phyloP scores from a whole-genome alignment of 2,888 invertebrate genomes.

The Endotricha flammealis region DNA sequence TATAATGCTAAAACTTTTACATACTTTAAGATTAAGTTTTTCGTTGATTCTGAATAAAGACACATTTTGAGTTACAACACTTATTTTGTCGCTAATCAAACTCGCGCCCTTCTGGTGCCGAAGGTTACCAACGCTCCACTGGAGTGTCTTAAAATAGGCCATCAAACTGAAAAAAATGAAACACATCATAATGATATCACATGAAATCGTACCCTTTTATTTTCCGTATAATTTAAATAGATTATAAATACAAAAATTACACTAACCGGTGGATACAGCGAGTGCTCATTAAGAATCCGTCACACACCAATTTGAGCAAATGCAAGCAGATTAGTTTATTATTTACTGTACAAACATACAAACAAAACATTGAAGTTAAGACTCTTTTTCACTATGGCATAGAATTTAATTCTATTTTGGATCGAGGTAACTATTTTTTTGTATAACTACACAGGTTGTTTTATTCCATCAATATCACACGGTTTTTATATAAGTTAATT shows the following conservation, averaged over 20 bases:
- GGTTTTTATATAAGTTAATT: constrained; percentile 35
- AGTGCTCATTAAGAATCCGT: constrained; percentile 39
- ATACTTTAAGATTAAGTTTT: too few species aligned
- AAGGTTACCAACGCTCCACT: too few species aligned
- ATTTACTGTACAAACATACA: constrained; percentile 5
- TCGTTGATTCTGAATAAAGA: too few species aligned
- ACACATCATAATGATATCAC: constrained; percentile 53
- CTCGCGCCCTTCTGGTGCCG: too few species aligned
- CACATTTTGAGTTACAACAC: too few species aligned
- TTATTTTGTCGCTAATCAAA: too few species aligned
- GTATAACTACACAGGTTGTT: constrained; percentile 28
- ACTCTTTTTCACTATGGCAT: constrained; percentile 19
- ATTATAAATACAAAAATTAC: constrained; percentile 65
- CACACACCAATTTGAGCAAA: constrained; percentile 61
- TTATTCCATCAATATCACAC: constrained; percentile 54
- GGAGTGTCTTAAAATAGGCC: too few species aligned
- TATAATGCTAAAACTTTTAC: too few species aligned
- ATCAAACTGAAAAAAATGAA: constrained; percentile 30
- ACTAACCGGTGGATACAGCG: constrained; percentile 62
- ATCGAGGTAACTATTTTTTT: constrained; percentile 58
- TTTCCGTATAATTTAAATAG: constrained; percentile 56
- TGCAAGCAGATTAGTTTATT: constrained; percentile 49
- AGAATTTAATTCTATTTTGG: constrained; percentile 30
- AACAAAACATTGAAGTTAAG: constrained; percentile 4
- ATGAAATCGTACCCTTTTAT: constrained; percentile 71